Base-by-base conservation (phyloP, 2,888 invertebrate species). In the Mystacides longicornis region DNA sequence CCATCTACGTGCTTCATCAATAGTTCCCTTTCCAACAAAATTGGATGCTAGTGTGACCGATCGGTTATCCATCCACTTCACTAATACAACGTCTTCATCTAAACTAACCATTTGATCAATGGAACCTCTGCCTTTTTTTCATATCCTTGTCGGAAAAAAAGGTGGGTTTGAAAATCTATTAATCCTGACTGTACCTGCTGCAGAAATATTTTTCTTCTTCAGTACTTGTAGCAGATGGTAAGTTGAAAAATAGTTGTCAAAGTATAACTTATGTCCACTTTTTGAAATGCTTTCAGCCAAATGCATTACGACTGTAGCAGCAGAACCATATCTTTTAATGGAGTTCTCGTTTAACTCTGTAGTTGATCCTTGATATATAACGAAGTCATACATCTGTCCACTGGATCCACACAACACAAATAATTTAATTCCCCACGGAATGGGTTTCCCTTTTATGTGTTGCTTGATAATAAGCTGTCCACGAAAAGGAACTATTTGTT, bases 51-150 rank as follows among this genome's bases (percentile, higher is more conserved):
- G 46, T 52, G 57, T 59, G n/a, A 66, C 64, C 1, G 60, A 58
- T 57, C 63, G 64, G 55, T 65, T 67, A 54, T 66, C 64, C 54
- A 64, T 57, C 65, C 65, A 65, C 58, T 64, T 63, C 9, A 62
- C 52, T 27, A 60, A 60, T 50, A 58, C 57, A 31, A 62, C 55
- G 27, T 59, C 60, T 5, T 50, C 52, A 55, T 61, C 53, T 18
- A 47, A 33, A 54, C 63, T 63, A n/a, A 52, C 52, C n/a, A n/a
- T n/a, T n/a, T n/a, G n/a, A n/a, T n/a, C n/a, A n/a, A n/a, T n/a
- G n/a, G n/a, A n/a, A n/a, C n/a, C 61, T 37, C 52, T 58, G 48
- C 16, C 56, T 54, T 49, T 45, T 53, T 47, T 50, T 45, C 31
- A 52, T 23, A 33, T 55, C 54, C 50, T 49, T 55, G 16, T 54